Percentiles rank a stretch among this genome's conserved stretches.
phyloP scores from a whole-genome alignment of 2,888 invertebrate species.

The Meghimatium bilineatum region DNA sequence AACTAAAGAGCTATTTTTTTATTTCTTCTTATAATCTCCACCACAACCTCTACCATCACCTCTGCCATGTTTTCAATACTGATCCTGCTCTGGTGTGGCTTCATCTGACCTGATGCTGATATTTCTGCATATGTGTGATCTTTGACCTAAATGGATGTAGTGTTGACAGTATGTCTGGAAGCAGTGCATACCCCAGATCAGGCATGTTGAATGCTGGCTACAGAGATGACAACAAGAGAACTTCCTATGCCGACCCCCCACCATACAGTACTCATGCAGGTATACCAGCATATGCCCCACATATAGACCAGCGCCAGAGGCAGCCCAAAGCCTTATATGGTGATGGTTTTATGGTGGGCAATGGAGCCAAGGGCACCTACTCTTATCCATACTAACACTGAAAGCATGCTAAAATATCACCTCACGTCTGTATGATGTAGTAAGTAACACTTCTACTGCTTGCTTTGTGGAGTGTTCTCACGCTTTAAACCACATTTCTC shows the following conservation, averaged over 20 bases:
- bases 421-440: slow-evolving; percentile 20
- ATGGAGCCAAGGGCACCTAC: slow-evolving; percentile 20
- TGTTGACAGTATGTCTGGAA: slow-evolving; percentile 8
- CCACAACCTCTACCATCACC: slow-evolving; percentile 4
- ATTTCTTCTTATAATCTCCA: not conserved
- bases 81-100: slow-evolving; percentile 13
- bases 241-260: slow-evolving; percentile 14
- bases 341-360: slow-evolving; percentile 3
- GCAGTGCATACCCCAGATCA: slow-evolving; percentile 4
- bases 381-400: slow-evolving; percentile 40
- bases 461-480: slow-evolving; percentile 1
- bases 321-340: slow-evolving; percentile 13
- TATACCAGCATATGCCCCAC: slow-evolving; percentile 26
- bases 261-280: slow-evolving; percentile 37
- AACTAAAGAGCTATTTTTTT: not conserved
- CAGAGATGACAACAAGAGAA: slow-evolving; percentile 36
- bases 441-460: slow-evolving; percentile 36
- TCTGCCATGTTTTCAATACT: slow-evolving; percentile 9
- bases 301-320: slow-evolving; percentile 35
- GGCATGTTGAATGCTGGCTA: slow-evolving; percentile 40
- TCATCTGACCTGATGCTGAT: slow-evolving; percentile 16
- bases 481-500: not conserved
- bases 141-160: not conserved
- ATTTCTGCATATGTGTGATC: slow-evolving; percentile 8
- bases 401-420: slow-evolving; percentile 21